Base-by-base conservation (phyloP, 2,797 vertebrate species). In the Pelobates cultripes region DNA sequence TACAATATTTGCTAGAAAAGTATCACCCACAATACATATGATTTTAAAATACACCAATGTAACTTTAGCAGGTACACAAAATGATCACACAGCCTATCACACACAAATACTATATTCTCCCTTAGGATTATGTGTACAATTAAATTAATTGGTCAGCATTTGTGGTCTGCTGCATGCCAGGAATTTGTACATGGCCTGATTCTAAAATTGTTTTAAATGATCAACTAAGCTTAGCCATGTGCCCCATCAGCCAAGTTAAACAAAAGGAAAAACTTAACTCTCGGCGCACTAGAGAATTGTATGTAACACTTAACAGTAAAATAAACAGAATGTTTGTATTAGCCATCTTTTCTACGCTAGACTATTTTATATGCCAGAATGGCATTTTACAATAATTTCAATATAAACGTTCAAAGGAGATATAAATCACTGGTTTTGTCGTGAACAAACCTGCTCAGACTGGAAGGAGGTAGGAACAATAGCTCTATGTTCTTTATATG, bases 111-210 rank as follows among this genome's bases (percentile, higher is more conserved):
- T 14, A 3, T 13, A 61, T 61, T 15, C 43, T 44, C 9, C 13
- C 7, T 3, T n/a, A 43, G 40, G 17, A 75, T 75, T 75, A 63
- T 2, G 42, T 6, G 9, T 47, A 83, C 77, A 83, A 79, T 79
- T 44, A 79, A 78, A 79, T 43, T 13, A 40, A 75, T 40, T 40
- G 28, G 81, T 79, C 81, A 83, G 81, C 81, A 79, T 17, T 73
- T 78, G 70, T 79, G 81, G 71, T 83, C 81, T 83, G 55, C 53
- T 79, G 71, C 76, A 6, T 42, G 55, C 44, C 4, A 79, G 77
- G 81, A 83, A 83, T 83, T 41, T 83, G 81, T 28, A 51, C 77
- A 75, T 70, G 63, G 73, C 73, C 75, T 51, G 64, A 45, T 53
- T 78, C 61, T 61, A 74, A 73, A 73, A 77, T 77, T 67, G 57